Evolutionary conservation across 2,888 invertebrate species (phyloP).

Genomic region (Tigriopus californicus): DNA sequence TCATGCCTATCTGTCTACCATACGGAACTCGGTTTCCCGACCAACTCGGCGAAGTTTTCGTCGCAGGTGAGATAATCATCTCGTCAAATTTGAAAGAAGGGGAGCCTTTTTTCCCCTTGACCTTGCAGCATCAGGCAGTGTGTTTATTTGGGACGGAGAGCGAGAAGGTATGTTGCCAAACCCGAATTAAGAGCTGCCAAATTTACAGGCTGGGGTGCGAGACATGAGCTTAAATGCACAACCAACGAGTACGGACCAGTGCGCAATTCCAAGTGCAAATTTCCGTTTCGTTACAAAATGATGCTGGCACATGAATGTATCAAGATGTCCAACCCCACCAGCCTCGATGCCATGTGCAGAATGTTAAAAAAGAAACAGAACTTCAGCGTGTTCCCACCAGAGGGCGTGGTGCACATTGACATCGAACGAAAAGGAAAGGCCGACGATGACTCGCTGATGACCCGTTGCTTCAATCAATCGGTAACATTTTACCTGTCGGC

Average conservation of each 20-base stretch:
- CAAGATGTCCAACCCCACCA: not conserved
- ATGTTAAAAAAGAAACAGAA: not conserved
- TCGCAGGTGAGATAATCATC: not conserved
- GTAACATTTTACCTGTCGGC: no score
- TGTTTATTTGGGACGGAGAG: no score
- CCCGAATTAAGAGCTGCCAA: no score
- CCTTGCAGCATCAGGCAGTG: no score
- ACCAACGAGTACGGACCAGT: not conserved
- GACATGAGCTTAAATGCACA: not conserved
- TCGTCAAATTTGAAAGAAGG: no score
- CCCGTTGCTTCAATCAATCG: no score
- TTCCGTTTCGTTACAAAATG: not conserved
- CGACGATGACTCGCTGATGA: no score
- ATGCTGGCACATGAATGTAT: not conserved
- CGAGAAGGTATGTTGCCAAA: no score
- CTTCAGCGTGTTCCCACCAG: not conserved
- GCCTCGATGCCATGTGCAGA: not conserved
- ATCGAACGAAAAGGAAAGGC: no score
- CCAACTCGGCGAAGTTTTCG: not conserved
- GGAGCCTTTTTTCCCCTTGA: no score
- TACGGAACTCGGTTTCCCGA: not conserved
- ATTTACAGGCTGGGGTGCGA: no score
- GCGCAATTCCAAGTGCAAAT: not conserved
- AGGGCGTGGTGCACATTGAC: not conserved
- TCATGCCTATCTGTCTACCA: conserved; percentile 3